Percentiles rank a stretch among this genome's conserved stretches.
Conservation (phyloP, 2,797 vertebrate genomes). For the Eulemur coronatus region DNA sequence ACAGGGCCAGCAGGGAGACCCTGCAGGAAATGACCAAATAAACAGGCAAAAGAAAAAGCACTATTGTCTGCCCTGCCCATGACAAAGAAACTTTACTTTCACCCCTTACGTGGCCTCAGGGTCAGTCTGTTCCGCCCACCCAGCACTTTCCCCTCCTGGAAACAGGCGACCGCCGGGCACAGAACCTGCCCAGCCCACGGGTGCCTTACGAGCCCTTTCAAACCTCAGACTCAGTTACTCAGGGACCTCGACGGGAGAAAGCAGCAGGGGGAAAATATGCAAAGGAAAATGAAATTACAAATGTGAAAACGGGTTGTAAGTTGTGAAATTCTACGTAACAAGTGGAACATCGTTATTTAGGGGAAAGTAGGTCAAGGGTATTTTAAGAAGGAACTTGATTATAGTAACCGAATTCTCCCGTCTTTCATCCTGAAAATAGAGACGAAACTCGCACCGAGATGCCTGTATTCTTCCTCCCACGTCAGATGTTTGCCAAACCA, state of each 20-base stretch:
- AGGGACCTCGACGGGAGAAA: neutral
- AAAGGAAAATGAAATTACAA: neutral
- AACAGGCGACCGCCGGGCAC: neutral
- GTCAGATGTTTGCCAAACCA: constrained; percentile 5
- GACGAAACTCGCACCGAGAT: neutral
- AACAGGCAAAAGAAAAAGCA: neutral
- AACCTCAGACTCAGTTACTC: neutral
- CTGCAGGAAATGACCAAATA: neutral
- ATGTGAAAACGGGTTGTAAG: neutral
- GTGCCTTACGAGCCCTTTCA: neutral
- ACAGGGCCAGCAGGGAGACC: neutral
- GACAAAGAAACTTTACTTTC: neutral
- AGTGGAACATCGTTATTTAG: neutral
- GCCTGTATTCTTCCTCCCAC: constrained; percentile 32
- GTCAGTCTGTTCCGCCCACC: neutral
- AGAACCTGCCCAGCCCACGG: neutral
- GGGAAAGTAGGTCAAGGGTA: neutral
- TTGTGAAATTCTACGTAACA: neutral
- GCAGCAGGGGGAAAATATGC: neutral
- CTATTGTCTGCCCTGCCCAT: neutral
- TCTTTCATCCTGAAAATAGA: constrained; percentile 18
- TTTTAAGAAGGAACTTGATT: constrained; percentile 13
- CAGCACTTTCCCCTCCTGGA: neutral
- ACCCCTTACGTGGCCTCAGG: neutral
- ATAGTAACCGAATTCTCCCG: neutral